These are phyloP conservation scores for Gnatocerus cornutus DNA, from an alignment of 2,888 invertebrate genomes.

Conservation along the genomic window DNA sequence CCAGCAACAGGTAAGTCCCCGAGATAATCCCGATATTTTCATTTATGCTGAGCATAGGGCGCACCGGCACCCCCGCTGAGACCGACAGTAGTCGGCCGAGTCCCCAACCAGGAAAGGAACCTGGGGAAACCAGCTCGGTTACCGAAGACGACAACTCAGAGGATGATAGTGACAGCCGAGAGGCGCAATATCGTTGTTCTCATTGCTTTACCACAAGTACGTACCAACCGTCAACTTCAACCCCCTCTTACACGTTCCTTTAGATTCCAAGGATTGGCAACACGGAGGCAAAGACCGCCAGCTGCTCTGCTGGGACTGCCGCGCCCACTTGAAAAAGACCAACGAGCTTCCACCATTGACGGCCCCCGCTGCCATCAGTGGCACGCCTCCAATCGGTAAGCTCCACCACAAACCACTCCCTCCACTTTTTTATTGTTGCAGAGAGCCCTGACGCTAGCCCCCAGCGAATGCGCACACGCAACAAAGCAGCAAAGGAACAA, in stretches of 20 bases:
- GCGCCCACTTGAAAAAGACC: conserved; percentile 83
- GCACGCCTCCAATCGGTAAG: conserved; percentile 58
- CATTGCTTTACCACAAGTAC: conserved; percentile 84
- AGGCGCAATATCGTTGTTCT: conserved; percentile 83
- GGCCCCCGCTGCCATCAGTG: conserved; percentile 66
- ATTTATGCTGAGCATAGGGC: conserved; percentile 51
- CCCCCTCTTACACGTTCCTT: conserved; percentile 41
- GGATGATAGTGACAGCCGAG: conserved; percentile 94
- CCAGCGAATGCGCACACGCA: conserved; percentile 91
- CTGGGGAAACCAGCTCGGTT: conserved; percentile 83
- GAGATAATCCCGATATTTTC: not conserved
- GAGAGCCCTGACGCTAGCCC: conserved; percentile 87
- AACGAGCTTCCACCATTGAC: conserved; percentile 80
- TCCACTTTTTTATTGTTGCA: conserved; percentile 48
- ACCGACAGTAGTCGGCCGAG: conserved; percentile 74
- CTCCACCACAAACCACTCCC: not conserved
- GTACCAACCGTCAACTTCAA: conserved; percentile 54
- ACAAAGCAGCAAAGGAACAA: conserved; percentile 86
- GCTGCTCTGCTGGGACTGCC: conserved; percentile 84
- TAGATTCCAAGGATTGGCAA: conserved; percentile 82
- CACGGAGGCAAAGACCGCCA: conserved; percentile 81
- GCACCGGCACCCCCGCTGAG: conserved; percentile 66
- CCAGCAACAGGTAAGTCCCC: conserved; percentile 56
- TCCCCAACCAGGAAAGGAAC: conserved; percentile 79
- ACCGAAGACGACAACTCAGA: conserved; percentile 93